These are phyloP conservation scores for Arctopsyche grandis DNA, from an alignment of 1,140 invertebrate species.

Conservation along the genomic window DNA sequence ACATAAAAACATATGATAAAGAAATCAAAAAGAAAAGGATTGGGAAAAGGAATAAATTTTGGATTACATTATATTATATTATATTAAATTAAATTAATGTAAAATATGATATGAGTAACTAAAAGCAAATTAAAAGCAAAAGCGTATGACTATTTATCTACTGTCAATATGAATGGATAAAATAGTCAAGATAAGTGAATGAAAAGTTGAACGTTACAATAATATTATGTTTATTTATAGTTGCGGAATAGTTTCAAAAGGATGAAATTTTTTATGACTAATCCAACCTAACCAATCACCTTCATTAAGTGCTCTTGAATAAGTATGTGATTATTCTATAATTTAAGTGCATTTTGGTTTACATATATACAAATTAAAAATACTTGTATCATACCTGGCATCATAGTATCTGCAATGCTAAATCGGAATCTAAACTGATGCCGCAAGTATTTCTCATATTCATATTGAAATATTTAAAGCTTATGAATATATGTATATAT, in stretches of 20 bases:
- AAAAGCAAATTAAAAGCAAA: conserved; percentile 27
- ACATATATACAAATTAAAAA: neutral
- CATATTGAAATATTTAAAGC: no score
- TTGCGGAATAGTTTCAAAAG: neutral
- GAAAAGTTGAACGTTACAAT: no score
- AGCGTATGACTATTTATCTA: neutral
- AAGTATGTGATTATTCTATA: conserved; percentile 1
- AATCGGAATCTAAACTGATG: neutral
- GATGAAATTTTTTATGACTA: conserved; percentile 10
- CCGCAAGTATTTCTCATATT: no score
- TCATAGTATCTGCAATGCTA: neutral
- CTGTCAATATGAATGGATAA: neutral
- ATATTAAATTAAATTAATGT: neutral
- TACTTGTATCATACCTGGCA: neutral
- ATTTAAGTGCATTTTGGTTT: neutral
- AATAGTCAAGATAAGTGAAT: neutral
- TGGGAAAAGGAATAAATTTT: neutral
- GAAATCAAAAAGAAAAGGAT: neutral
- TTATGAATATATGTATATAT: no score
- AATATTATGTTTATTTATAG: neutral
- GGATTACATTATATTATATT: neutral
- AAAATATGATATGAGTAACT: neutral
- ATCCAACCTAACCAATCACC: conserved; percentile 47
- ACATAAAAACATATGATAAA: neutral
- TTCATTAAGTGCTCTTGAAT: conserved; percentile 39